phyloP scores from a whole-genome alignment of 1,140 invertebrate species.

The Capitella teleta region DNA sequence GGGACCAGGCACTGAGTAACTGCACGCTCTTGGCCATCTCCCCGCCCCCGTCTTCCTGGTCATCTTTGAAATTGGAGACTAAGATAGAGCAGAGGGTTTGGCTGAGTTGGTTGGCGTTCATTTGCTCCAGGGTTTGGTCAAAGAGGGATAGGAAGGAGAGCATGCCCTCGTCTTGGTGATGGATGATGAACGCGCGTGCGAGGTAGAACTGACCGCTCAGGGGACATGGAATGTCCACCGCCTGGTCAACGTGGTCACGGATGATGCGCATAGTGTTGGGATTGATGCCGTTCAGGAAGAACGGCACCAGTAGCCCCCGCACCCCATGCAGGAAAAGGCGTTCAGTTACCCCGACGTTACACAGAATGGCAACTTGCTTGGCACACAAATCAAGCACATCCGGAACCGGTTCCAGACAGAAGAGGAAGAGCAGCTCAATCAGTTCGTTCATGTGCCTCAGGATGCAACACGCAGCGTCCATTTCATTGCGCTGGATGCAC shows the following conservation, averaged over 20 bases:
- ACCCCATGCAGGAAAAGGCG: not conserved
- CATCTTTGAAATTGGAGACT: not conserved
- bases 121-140: not conserved
- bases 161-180: not conserved
- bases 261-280: conserved; percentile 1
- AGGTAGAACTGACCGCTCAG: conserved; percentile 6
- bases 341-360: not conserved
- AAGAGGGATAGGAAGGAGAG: not conserved
- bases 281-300: conserved; percentile 1
- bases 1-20: not conserved
- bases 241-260: not conserved
- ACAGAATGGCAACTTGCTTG: conserved; percentile 6
- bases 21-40: not conserved
- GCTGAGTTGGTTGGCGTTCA: not conserved
- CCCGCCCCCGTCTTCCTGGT: not conserved
- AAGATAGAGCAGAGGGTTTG: not conserved
- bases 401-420: not conserved
- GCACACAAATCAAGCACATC: conserved; percentile 2
- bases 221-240: not conserved
- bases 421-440: conserved; percentile 1
- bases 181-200: conserved; percentile 4
- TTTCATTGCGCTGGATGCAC: not conserved
- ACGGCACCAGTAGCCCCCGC: not conserved
- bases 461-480: conserved; percentile 1
- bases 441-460: not conserved